A percentile compares a stretch with the other conserved stretches of the same genome.
Evolutionary conservation across 1,140 invertebrate species (phyloP).

Genomic region (Brachionus manjavacas): DNA sequence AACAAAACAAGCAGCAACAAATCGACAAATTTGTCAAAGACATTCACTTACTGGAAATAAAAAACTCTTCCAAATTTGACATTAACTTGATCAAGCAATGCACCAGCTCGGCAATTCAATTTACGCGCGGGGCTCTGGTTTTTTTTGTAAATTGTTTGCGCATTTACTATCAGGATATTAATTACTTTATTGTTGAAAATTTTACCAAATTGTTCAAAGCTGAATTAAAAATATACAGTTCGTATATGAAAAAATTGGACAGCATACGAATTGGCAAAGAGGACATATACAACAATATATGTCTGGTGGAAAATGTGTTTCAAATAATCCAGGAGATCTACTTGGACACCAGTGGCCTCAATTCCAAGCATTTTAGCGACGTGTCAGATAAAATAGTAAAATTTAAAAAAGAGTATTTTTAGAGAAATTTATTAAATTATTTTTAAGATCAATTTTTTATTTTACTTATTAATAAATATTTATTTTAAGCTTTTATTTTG

Average conservation of each 20-base stretch:
- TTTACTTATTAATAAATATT: not conserved
- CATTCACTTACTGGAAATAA: not conserved
- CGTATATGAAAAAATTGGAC: not conserved
- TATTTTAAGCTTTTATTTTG: not conserved
- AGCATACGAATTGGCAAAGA: not conserved
- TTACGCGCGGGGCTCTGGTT: not conserved
- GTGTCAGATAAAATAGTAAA: slow-evolving; percentile 5
- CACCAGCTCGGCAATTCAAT: slow-evolving; percentile 17
- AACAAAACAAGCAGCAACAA: slow-evolving; percentile 28
- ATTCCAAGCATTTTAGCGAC: slow-evolving; percentile 30
- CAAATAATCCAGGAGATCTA: not conserved
- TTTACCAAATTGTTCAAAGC: slow-evolving; percentile 37
- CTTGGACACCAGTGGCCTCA: not conserved
- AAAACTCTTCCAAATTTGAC: not conserved
- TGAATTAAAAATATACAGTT: slow-evolving; percentile 2
- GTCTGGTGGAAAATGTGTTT: not conserved
- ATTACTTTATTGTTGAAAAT: slow-evolving; percentile 4
- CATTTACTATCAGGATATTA: slow-evolving; percentile 28
- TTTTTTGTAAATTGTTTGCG: slow-evolving; percentile 24
- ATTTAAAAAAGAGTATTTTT: slow-evolving; percentile 28
- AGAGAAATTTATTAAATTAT: slow-evolving; percentile 4
- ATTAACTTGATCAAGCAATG: not conserved
- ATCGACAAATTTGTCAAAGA: slow-evolving; percentile 5
- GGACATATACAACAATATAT: slow-evolving; percentile 14
- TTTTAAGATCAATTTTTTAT: not conserved